A percentile compares a stretch with the other conserved stretches of the same genome.
These are phyloP conservation scores for Centropyge bicolor DNA, from an alignment of 2,797 vertebrate genomes.

Conservation along the genomic window DNA sequence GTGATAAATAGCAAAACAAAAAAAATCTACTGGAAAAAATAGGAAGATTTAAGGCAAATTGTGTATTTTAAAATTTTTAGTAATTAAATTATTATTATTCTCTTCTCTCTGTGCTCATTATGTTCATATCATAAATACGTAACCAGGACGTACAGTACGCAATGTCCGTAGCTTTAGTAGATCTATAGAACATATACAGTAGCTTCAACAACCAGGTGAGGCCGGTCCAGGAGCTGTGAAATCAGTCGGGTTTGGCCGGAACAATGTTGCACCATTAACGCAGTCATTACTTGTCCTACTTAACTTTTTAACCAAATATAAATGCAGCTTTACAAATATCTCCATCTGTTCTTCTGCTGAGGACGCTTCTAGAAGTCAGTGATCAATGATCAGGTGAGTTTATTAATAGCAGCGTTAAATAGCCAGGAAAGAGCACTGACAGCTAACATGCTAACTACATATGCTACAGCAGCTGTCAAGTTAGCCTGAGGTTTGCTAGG, in stretches of 20 bases:
- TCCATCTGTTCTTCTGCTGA: constrained; percentile 15
- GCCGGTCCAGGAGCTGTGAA: constrained; percentile 23
- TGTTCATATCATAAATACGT: background rate
- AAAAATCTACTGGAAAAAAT: background rate
- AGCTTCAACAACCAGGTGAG: fast-evolving
- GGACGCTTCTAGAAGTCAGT: background rate
- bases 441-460: constrained; percentile 40
- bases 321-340: constrained; percentile 26
- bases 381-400: constrained; percentile 56
- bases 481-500: background rate
- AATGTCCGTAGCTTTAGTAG: background rate
- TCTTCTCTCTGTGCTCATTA: too few relatives aligned
- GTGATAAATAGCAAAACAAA: background rate
- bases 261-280: background rate
- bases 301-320: constrained; percentile 33
- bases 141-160: background rate
- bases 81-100: too few relatives aligned
- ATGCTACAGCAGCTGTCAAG: constrained; percentile 24
- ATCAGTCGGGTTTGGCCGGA: constrained; percentile 30
- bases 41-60: too few relatives aligned
- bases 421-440: background rate
- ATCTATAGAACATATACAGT: background rate
- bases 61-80: too few relatives aligned
- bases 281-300: background rate
- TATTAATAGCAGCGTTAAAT: background rate